Evolutionary conservation across 2,113 vertebrate species (phyloP).

Genomic region (Ctenodactylus gundi): DNA sequence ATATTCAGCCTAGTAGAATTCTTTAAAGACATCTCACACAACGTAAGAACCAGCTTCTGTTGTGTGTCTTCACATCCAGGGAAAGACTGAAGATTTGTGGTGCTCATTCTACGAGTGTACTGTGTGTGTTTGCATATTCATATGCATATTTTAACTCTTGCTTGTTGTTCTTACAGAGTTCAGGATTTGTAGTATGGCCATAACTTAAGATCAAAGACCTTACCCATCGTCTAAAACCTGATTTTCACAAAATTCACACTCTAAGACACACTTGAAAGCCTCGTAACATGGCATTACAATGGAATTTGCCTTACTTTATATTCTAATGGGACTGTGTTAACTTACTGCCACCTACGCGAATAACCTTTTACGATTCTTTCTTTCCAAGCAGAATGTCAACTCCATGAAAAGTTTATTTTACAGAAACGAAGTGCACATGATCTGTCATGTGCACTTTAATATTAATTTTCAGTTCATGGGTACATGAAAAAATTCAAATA

Average conservation of each 20-base stretch:
- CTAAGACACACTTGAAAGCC: conserved; percentile 18
- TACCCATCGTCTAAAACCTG: background rate
- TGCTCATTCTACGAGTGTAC: rapidly evolving
- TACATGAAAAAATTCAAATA: conserved; percentile 62
- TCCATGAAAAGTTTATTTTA: conserved; percentile 21
- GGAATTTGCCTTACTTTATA: background rate
- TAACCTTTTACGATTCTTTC: conserved; percentile 4
- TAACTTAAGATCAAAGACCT: conserved; percentile 14
- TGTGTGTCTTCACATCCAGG: background rate
- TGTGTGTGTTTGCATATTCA: too few relatives aligned
- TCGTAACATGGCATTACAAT: background rate
- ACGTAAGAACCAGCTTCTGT: background rate
- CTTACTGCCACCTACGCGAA: background rate
- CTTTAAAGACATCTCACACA: background rate
- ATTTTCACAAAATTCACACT: conserved; percentile 2
- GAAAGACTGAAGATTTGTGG: background rate
- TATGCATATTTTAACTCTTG: background rate
- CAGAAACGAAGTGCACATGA: background rate
- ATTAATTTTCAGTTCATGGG: conserved; percentile 60
- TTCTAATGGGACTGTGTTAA: background rate
- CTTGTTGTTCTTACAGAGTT: background rate
- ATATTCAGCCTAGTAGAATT: background rate
- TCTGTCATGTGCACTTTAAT: background rate
- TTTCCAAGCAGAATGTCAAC: conserved; percentile 35
- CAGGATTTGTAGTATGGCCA: background rate